Conservation (phyloP, 1,140 invertebrate species). For the Drosophila ohnishii region DNA sequence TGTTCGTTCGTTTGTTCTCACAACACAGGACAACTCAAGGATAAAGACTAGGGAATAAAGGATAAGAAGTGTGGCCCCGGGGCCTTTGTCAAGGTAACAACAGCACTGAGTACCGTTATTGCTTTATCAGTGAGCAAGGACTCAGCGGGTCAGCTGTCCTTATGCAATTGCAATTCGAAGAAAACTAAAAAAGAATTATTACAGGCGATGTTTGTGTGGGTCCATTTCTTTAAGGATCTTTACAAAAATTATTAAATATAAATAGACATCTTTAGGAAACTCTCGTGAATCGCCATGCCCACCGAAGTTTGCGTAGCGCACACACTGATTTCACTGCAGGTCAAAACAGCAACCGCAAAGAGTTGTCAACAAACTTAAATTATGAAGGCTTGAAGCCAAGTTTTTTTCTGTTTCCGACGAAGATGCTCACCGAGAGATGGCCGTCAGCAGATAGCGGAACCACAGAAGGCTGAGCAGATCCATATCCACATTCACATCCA, state of each 20-base stretch:
- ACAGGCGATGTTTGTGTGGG: neutral
- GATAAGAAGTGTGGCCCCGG: conserved; percentile 11
- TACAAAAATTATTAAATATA: neutral
- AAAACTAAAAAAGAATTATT: conserved; percentile 19
- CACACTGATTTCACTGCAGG: conserved; percentile 39
- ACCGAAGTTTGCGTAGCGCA: conserved; percentile 10
- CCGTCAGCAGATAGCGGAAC: conserved; percentile 52
- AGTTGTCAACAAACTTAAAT: conserved; percentile 76
- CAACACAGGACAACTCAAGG: conserved; percentile 3
- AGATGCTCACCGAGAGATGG: conserved; percentile 67
- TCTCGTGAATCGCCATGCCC: conserved; percentile 1
- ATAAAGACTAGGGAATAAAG: conserved; percentile 22
- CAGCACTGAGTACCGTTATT: conserved; percentile 25
- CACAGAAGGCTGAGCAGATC: conserved; percentile 40
- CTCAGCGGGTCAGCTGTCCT: conserved; percentile 27
- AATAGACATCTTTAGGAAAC: neutral
- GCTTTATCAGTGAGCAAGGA: conserved; percentile 28
- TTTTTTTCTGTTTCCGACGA: conserved; percentile 59
- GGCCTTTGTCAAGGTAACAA: conserved; percentile 25
- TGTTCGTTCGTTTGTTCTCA: conserved; percentile 20
- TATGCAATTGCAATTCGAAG: conserved; percentile 17
- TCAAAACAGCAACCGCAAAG: conserved; percentile 48
- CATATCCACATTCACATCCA: conserved; percentile 27
- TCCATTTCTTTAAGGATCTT: neutral
- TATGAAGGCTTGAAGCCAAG: conserved; percentile 70